Evolutionary conservation across 2,797 vertebrate species (phyloP).

Genomic region (Mormyrops attenuatus): DNA sequence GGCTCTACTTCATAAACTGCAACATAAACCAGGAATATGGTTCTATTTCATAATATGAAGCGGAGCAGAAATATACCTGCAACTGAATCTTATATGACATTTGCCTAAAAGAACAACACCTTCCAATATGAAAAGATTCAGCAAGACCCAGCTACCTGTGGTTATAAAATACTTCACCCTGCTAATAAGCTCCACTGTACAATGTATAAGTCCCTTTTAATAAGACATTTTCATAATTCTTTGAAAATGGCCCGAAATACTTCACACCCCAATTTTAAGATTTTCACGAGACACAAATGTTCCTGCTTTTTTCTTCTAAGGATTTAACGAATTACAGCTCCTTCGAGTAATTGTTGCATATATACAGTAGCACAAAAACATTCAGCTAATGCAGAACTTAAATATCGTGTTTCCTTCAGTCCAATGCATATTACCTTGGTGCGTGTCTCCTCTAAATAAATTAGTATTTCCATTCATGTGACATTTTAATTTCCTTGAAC

Average conservation of each 20-base stretch:
- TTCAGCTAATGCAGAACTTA: constrained; percentile 65
- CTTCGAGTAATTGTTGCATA: constrained; percentile 59
- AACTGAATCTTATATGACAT: constrained; percentile 5
- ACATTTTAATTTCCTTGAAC: constrained; percentile 64
- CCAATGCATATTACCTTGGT: constrained; percentile 44
- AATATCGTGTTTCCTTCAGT: constrained; percentile 57
- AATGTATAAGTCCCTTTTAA: background rate
- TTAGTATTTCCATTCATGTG: constrained; percentile 62
- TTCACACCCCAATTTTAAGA: constrained; percentile 21
- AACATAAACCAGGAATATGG: background rate
- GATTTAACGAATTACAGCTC: constrained; percentile 60
- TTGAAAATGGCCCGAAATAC: constrained; percentile 16
- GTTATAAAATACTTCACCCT: background rate
- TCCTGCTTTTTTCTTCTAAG: constrained; percentile 26
- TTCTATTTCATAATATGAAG: background rate
- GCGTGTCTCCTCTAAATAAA: constrained; percentile 50
- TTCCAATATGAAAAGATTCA: background rate
- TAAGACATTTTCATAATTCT: background rate
- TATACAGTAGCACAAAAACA: constrained; percentile 55
- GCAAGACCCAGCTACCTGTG: background rate
- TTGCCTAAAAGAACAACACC: constrained; percentile 4
- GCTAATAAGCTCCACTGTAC: background rate
- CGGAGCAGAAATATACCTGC: background rate
- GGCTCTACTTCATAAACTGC: background rate
- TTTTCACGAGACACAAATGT: background rate